These are phyloP conservation scores for Macrotis lagotis DNA, from an alignment of 2,113 vertebrate genomes.

Conservation along the genomic window DNA sequence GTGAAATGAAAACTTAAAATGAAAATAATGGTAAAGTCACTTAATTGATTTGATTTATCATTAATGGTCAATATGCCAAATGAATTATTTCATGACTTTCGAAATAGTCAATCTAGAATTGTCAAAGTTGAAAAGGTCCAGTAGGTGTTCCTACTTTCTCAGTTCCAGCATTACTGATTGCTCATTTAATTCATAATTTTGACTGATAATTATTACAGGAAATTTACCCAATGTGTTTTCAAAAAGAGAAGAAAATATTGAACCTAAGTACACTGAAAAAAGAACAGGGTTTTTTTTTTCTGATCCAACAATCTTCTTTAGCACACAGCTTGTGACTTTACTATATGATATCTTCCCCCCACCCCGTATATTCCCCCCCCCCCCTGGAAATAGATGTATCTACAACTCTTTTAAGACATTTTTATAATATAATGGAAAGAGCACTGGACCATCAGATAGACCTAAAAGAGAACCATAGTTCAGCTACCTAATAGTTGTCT, in stretches of 20 bases:
- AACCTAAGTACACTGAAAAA: conserved; percentile 62
- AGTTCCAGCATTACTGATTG: background rate
- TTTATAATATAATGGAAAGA: too few relatives aligned
- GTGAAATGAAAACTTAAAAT: conserved; percentile 37
- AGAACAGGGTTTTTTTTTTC: conserved; percentile 62
- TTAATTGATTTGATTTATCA: background rate
- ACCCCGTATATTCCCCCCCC: too few relatives aligned
- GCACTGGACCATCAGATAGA: too few relatives aligned
- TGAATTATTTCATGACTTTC: conserved; percentile 16
- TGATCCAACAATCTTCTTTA: conserved; percentile 55
- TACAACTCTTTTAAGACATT: background rate
- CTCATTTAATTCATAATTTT: background rate
- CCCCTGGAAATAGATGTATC: conserved; percentile 53
- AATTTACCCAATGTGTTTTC: conserved; percentile 46
- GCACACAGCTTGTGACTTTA: conserved; percentile 51
- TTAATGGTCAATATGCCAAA: background rate
- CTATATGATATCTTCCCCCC: background rate
- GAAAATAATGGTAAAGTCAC: conserved; percentile 28
- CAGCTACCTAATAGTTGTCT: too few relatives aligned
- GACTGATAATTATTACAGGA: conserved; percentile 16
- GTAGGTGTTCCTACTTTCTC: conserved; percentile 11
- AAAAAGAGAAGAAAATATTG: conserved; percentile 64
- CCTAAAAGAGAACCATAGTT: too few relatives aligned
- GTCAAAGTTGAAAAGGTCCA: background rate
- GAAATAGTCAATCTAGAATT: conserved; percentile 21